Conservation (phyloP, 1,140 invertebrate species). For the Drosophila rhopaloa region DNA sequence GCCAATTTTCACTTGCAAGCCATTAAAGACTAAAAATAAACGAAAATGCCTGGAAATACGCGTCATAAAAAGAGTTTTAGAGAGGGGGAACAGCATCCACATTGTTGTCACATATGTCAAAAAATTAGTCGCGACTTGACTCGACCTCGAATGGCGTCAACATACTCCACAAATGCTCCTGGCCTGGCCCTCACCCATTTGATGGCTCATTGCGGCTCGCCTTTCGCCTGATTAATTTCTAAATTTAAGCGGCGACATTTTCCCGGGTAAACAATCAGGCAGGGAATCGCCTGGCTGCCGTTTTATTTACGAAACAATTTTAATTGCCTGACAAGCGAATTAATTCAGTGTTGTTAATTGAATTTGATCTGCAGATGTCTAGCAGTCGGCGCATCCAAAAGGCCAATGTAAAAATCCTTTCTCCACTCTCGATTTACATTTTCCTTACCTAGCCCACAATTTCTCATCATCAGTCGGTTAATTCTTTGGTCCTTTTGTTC, state of each 20-base stretch:
- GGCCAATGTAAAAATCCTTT: conserved; percentile 34
- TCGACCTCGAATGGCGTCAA: conserved; percentile 39
- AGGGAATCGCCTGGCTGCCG: conserved; percentile 20
- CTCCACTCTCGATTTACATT: conserved; percentile 54
- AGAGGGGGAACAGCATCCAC: conserved; percentile 26
- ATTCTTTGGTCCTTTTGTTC: conserved; percentile 60
- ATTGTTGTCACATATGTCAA: conserved; percentile 76
- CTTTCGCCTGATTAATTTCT: conserved; percentile 78
- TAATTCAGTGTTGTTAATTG: conserved; percentile 84
- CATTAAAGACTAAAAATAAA: conserved; percentile 65
- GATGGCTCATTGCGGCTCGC: conserved; percentile 69
- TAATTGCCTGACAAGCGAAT: conserved; percentile 84
- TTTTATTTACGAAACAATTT: conserved; percentile 67
- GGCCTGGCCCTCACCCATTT: conserved; percentile 46
- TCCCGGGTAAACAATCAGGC: conserved; percentile 29
- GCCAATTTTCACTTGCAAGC: conserved; percentile 61
- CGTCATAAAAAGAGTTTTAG: conserved; percentile 50
- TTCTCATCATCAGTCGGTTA: conserved; percentile 16
- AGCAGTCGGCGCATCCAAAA: conserved; percentile 53
- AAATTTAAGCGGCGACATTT: conserved; percentile 81
- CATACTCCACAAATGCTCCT: conserved; percentile 39
- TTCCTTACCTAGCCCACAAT: conserved; percentile 48
- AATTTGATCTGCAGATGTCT: conserved; percentile 76
- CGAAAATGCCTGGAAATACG: conserved; percentile 56
- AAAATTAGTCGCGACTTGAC: conserved; percentile 46